Evolutionary conservation across 2,113 vertebrate genomes (phyloP).

Genomic region (Australoheros scitulus): DNA sequence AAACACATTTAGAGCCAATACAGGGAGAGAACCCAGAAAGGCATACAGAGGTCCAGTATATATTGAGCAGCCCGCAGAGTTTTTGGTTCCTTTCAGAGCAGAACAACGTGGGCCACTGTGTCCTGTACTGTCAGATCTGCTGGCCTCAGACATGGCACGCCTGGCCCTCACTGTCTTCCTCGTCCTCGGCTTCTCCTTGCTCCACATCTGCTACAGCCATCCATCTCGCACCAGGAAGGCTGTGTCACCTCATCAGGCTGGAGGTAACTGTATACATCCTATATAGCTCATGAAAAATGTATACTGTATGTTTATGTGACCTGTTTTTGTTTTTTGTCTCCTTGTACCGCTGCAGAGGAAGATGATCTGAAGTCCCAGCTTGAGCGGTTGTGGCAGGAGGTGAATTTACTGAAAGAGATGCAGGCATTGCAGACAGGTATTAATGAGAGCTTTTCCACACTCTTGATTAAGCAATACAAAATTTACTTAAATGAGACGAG

Average conservation of each 20-base stretch:
- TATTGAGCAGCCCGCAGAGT: conserved; percentile 47
- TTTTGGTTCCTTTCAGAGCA: conserved; percentile 54
- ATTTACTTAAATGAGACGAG: background rate
- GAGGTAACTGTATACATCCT: conserved; percentile 57
- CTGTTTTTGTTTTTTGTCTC: conserved; percentile 5
- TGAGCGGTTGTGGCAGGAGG: conserved; percentile 92
- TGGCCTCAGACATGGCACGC: conserved; percentile 71
- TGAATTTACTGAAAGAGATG: conserved; percentile 96
- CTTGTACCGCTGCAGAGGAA: conserved; percentile 80
- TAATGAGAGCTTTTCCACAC: background rate
- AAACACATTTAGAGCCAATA: conserved; percentile 74
- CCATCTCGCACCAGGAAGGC: conserved; percentile 75
- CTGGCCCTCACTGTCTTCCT: conserved; percentile 65
- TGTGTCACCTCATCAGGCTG: conserved; percentile 60
- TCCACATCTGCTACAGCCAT: conserved; percentile 59
- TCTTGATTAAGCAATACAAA: background rate
- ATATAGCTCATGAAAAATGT: background rate
- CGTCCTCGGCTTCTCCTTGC: conserved; percentile 66
- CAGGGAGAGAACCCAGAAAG: conserved; percentile 35
- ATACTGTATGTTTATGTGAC: background rate
- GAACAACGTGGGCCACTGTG: conserved; percentile 63
- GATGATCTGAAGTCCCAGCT: conserved; percentile 89
- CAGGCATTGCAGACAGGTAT: conserved; percentile 95
- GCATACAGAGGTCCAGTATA: conserved; percentile 70
- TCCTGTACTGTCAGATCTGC: conserved; percentile 29